These are phyloP conservation scores for Calyptomena viridis DNA, from an alignment of 2,113 vertebrate species.

Conservation along the genomic window DNA sequence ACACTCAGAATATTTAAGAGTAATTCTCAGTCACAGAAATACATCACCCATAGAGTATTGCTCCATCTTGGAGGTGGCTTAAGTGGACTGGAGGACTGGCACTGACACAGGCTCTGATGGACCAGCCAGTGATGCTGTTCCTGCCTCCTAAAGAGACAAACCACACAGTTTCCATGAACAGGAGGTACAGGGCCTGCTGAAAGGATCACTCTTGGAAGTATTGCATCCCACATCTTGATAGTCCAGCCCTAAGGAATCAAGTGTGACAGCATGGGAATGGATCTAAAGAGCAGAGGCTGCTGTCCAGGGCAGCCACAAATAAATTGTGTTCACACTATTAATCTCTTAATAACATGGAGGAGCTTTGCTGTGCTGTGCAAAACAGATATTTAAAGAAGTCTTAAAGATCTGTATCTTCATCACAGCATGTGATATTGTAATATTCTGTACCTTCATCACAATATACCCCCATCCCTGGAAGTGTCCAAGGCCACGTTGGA, in stretches of 20 bases:
- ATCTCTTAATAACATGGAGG: background rate
- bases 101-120: accelerated
- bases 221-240: background rate
- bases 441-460: background rate
- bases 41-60: background rate
- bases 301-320: background rate
- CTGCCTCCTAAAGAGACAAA: background rate
- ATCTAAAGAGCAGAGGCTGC: background rate
- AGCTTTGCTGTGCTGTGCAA: background rate
- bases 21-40: background rate
- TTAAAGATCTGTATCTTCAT: background rate
- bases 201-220: background rate
- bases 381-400: background rate
- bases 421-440: background rate
- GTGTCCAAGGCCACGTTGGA: background rate
- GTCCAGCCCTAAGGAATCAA: background rate
- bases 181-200: background rate
- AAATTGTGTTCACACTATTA: background rate
- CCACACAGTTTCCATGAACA: background rate
- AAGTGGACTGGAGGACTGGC: background rate
- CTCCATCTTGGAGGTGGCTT: background rate
- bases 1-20: background rate
- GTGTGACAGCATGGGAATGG: background rate
- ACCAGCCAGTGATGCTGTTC: background rate
- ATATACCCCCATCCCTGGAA: background rate